A percentile compares a stretch with the other conserved stretches of the same genome.
phyloP scores from a whole-genome alignment of 1,140 invertebrate species.

The Aphelenchoides avenae region DNA sequence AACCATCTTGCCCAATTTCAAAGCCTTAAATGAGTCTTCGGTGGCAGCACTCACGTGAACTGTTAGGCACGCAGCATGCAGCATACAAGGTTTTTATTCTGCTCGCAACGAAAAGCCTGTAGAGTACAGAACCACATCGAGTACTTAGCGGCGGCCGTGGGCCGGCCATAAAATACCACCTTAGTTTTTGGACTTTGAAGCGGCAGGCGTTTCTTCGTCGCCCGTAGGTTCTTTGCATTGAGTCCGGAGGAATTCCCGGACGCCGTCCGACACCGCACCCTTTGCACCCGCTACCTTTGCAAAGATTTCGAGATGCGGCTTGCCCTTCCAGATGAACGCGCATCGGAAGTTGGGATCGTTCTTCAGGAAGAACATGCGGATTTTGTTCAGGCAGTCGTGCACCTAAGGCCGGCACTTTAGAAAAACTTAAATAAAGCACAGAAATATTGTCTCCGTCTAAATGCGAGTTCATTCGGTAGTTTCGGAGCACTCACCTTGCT shows the following conservation, averaged over 20 bases:
- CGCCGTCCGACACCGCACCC: conserved; percentile 46
- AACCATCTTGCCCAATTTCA: too few relatives aligned
- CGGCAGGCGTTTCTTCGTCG: too few relatives aligned
- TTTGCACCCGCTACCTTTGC: conserved; percentile 32
- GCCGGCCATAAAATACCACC: too few relatives aligned
- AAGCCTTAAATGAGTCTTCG: too few relatives aligned
- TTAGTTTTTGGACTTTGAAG: too few relatives aligned
- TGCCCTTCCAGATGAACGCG: conserved; percentile 56
- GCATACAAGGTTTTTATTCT: too few relatives aligned
- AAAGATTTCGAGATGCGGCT: conserved; percentile 45
- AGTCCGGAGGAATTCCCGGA: conserved; percentile 48
- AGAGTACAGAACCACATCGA: too few relatives aligned
- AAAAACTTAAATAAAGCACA: background rate
- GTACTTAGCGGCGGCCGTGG: too few relatives aligned
- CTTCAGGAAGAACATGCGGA: conserved; percentile 50
- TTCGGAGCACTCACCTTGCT: conserved; percentile 41
- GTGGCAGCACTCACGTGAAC: too few relatives aligned
- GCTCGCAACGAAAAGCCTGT: too few relatives aligned
- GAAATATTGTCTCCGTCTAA: background rate
- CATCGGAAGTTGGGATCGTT: conserved; percentile 52
- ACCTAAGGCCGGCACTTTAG: conserved; percentile 29
- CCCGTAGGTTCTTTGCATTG: conserved; percentile 58
- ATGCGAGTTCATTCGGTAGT: conserved; percentile 4
- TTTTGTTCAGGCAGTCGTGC: conserved; percentile 56
- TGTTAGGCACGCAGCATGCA: too few relatives aligned